Evolutionary conservation across 2,797 vertebrate species (phyloP), one percentile per base, ranked within the genome.

Genomic region (Tarsius wallacei): DNA sequence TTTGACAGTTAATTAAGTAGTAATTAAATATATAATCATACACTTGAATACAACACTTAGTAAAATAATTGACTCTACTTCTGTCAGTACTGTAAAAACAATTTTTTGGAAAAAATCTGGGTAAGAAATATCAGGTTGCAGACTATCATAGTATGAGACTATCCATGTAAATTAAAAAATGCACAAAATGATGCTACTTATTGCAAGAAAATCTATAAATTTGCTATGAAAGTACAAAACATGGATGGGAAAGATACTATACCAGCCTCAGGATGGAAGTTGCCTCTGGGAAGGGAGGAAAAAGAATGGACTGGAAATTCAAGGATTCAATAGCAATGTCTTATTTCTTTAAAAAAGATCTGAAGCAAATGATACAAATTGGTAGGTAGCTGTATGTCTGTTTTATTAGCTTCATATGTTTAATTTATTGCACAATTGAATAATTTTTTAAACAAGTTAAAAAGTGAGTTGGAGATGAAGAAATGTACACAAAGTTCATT

Each of bases 141-240:
- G 63, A 77, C 55, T 70, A 82, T 57, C 13, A 3, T 76, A 70
- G 11, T 15, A 61, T 70, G 24, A 88, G 64, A 15, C 33, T 77
- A 84, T 82, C 83, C 83, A 49, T 82, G 26, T 51, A 78, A 91
- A 77, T 73, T 88, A 16, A 73, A 91, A 93, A 53, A 51, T 53
- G 31, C 19, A 73, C 33, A 73, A 78, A 78, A 70, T 82, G 94
- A 91, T 66, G 31, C n/a, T 55, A 31, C 3, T 19, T 64, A 77
- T 49, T 77, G 4, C 31, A 71, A 87, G 6, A 49, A 11, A 28
- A 51, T 59, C 22, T 70, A 77, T 15, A 47, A 26, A 47, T 76
- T 61, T 66, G 16, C 33, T 87, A 42, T 87, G 53, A 49, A 63
- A 71, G 63, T 63, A 87, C 6, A 49, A 91, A 87, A 63, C 17